Evolutionary conservation across 2,888 invertebrate species (phyloP).

Genomic region (Standfussiana lucernea): DNA sequence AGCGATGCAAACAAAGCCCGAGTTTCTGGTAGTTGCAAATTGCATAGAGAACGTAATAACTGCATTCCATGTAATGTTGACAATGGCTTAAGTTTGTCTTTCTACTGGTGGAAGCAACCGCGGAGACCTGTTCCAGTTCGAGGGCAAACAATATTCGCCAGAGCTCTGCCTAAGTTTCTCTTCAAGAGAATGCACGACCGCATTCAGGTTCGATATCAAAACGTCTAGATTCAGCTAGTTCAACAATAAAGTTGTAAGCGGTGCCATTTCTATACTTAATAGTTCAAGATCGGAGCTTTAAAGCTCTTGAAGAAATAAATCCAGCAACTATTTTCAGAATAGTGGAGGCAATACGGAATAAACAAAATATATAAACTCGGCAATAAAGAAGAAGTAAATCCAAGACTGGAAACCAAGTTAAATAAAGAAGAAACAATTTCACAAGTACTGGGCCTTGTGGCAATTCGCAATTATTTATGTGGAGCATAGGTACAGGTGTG

Average conservation of each 20-base stretch:
- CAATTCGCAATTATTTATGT: constrained; percentile 69
- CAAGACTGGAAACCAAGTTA: constrained; percentile 30
- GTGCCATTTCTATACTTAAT: constrained; percentile 20
- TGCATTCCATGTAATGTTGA: constrained; percentile 73
- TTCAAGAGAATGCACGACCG: constrained; percentile 67
- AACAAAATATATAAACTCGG: constrained; percentile 18
- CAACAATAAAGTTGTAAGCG: constrained; percentile 68
- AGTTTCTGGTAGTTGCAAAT: constrained; percentile 69
- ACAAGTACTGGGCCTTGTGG: constrained; percentile 59
- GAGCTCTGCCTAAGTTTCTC: constrained; percentile 68
- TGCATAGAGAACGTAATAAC: constrained; percentile 72
- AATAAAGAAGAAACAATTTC: constrained; percentile 56
- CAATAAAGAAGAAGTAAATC: constrained; percentile 48
- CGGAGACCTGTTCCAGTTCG: constrained; percentile 71
- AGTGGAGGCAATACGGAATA: not conserved
- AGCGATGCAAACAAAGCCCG: constrained; percentile 64
- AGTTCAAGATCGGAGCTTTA: constrained; percentile 9
- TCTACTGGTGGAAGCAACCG: constrained; percentile 69
- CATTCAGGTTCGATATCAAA: constrained; percentile 73
- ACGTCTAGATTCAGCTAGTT: constrained; percentile 68
- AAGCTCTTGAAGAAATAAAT: constrained; percentile 28
- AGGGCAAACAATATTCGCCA: constrained; percentile 72
- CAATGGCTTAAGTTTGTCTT: constrained; percentile 80
- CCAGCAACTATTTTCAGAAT: constrained; percentile 21
- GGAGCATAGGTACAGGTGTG: constrained; percentile 70